Percentiles rank a stretch among this genome's conserved stretches.
These are phyloP conservation scores for Neocrepidodera transversa DNA, from an alignment of 2,888 invertebrate genomes.

Conservation along the genomic window DNA sequence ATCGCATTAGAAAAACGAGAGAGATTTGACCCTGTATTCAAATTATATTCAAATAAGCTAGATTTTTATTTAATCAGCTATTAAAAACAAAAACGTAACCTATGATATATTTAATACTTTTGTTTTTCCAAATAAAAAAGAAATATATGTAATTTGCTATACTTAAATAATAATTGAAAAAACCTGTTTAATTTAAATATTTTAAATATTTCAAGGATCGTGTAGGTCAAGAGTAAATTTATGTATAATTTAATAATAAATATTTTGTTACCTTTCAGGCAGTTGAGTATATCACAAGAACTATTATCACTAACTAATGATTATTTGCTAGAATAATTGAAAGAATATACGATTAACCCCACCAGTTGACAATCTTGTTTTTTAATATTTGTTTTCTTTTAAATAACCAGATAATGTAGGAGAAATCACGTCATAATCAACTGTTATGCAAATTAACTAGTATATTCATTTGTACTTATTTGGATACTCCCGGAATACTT, in stretches of 20 bases:
- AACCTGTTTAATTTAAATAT: too few species aligned
- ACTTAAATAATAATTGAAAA: too few species aligned
- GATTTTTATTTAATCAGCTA: too few species aligned
- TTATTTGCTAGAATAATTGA: neutral
- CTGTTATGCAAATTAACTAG: neutral
- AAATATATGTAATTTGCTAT: too few species aligned
- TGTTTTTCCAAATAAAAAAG: too few species aligned
- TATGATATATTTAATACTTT: too few species aligned
- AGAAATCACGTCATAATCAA: neutral
- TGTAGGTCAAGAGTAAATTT: neutral
- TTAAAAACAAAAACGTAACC: too few species aligned
- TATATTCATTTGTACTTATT: neutral
- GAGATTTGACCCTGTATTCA: too few species aligned
- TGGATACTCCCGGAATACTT: neutral
- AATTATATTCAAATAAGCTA: too few species aligned
- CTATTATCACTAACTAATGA: slow-evolving; percentile 5
- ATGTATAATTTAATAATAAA: too few species aligned
- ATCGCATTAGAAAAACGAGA: too few species aligned
- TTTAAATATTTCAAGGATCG: neutral
- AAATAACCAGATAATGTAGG: neutral
- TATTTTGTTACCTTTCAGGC: neutral
- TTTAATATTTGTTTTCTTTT: neutral
- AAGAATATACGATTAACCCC: slow-evolving; percentile 3
- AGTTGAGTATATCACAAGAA: slow-evolving; percentile 18
- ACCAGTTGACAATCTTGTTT: slow-evolving; percentile 1